Base-by-base conservation (phyloP, 1,140 invertebrate species). In the Elymnias hypermnestra region DNA sequence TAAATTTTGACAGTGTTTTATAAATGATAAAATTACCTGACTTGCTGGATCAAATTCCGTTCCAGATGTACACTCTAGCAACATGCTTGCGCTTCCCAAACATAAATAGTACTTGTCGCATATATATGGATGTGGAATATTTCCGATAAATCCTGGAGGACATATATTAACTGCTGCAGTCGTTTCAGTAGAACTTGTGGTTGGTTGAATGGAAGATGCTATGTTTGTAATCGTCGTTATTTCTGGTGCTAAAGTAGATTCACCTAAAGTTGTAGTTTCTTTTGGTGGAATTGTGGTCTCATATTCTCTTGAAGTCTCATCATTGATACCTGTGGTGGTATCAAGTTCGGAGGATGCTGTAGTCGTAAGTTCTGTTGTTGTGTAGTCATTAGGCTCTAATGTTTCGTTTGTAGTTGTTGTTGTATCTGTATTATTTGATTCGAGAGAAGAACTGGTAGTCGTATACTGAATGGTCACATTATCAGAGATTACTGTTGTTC, bases 401-500 rank as follows among this genome's bases (percentile, higher is more conserved):
- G 23, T 26, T n/a, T 8, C 6, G 10, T 7, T 2, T 9, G 8
- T 3, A 7, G 23, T 1, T 26, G 23, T 26, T n/a, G 23, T 8
- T 26, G n/a, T n/a, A n/a, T n/a, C n/a, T n/a, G n/a, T n/a, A n/a
- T n/a, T n/a, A n/a, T n/a, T n/a, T n/a, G n/a, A n/a, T n/a, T n/a
- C n/a, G n/a, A n/a, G n/a, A n/a, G n/a, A n/a, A n/a, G n/a, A n/a
- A n/a, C n/a, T n/a, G n/a, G n/a, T n/a, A n/a, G n/a, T n/a, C n/a
- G n/a, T n/a, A n/a, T n/a, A n/a, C n/a, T n/a, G n/a, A n/a, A n/a
- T n/a, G n/a, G n/a, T n/a, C n/a, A n/a, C n/a, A n/a, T n/a, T n/a
- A n/a, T n/a, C n/a, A n/a, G n/a, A n/a, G n/a, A n/a, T n/a, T n/a
- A 40, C 26, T 42, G 50, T 46, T 31, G 18, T 36, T 6, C 3